These are phyloP conservation scores for Dendrocincla tyrannina DNA, from an alignment of 2,797 vertebrate species.

Conservation along the genomic window DNA sequence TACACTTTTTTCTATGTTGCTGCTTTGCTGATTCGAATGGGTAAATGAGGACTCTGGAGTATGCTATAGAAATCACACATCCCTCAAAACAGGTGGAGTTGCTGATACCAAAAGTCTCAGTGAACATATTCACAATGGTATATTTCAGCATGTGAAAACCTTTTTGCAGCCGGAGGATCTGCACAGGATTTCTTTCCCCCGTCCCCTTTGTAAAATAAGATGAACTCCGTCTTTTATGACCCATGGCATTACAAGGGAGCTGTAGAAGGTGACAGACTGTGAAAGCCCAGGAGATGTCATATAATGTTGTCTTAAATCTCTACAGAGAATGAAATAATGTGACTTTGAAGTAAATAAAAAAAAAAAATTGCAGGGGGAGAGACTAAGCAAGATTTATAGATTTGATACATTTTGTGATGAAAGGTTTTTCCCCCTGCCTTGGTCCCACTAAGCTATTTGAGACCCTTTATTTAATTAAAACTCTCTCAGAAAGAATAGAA, in stretches of 20 bases:
- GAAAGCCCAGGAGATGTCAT: not conserved
- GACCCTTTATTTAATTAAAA: conserved; percentile 38
- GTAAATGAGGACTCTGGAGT: not conserved
- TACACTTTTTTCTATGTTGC: not conserved
- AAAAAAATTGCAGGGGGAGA: not conserved
- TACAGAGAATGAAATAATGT: not conserved
- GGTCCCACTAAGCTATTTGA: not conserved
- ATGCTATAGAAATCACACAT: not conserved
- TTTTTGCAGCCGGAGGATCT: not conserved
- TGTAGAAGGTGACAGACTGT: conserved; percentile 12
- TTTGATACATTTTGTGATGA: conserved; percentile 22
- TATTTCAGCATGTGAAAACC: not conserved
- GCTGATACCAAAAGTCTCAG: not conserved
- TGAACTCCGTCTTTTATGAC: not conserved
- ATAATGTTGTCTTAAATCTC: conserved; percentile 16
- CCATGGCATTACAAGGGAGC: not conserved
- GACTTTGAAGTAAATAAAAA: not conserved
- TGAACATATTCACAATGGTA: not conserved
- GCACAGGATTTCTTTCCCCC: not conserved
- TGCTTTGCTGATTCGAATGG: not conserved
- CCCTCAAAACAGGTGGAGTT: not conserved
- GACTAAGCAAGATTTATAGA: conserved; percentile 2
- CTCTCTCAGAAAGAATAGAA: not conserved
- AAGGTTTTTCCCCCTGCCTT: not conserved
- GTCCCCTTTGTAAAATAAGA: not conserved